A percentile compares a stretch with the other conserved stretches of the same genome.
These are phyloP conservation scores for Xylocampa areola DNA, from an alignment of 2,888 invertebrate species.

Conservation along the genomic window DNA sequence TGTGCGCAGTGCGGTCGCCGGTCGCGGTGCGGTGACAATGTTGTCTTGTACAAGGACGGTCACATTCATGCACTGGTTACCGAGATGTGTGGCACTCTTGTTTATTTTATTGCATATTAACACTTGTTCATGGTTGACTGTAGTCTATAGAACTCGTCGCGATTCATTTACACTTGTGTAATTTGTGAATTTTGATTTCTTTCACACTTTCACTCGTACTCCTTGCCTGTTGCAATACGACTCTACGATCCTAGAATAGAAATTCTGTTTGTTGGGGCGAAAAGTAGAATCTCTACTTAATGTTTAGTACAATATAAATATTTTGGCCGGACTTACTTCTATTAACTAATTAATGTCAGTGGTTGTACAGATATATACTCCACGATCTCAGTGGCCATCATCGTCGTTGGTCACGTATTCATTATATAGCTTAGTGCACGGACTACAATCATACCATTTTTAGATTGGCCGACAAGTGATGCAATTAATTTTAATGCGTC, in stretches of 20 bases:
- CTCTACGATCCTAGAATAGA: slow-evolving; percentile 21
- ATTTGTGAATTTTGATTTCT: slow-evolving; percentile 38
- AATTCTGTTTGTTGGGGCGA: slow-evolving; percentile 7
- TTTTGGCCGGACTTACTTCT: background rate
- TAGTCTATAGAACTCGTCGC: slow-evolving; percentile 19
- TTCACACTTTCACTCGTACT: slow-evolving; percentile 44
- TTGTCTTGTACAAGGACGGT: slow-evolving; percentile 80
- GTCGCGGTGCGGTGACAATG: slow-evolving; percentile 67
- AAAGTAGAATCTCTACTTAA: background rate
- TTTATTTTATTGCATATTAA: slow-evolving; percentile 72
- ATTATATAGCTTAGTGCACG: slow-evolving; percentile 45
- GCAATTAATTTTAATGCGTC: slow-evolving; percentile 50
- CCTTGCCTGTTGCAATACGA: slow-evolving; percentile 8
- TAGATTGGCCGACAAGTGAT: slow-evolving; percentile 48
- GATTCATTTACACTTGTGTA: slow-evolving; percentile 39
- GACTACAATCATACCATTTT: slow-evolving; percentile 51
- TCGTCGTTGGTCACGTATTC: slow-evolving; percentile 48
- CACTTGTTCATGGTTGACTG: slow-evolving; percentile 32
- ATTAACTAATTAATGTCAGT: slow-evolving; percentile 14
- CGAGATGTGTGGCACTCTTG: slow-evolving; percentile 64
- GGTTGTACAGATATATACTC: slow-evolving; percentile 10
- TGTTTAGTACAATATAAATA: slow-evolving; percentile 2
- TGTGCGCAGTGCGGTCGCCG: slow-evolving; percentile 61
- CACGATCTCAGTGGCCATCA: slow-evolving; percentile 32
- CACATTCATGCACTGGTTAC: slow-evolving; percentile 76